Evolutionary conservation across 2,888 invertebrate species (phyloP), one percentile per base, ranked within the genome.

Genomic region (Drosophila pseudotakahashii): DNA sequence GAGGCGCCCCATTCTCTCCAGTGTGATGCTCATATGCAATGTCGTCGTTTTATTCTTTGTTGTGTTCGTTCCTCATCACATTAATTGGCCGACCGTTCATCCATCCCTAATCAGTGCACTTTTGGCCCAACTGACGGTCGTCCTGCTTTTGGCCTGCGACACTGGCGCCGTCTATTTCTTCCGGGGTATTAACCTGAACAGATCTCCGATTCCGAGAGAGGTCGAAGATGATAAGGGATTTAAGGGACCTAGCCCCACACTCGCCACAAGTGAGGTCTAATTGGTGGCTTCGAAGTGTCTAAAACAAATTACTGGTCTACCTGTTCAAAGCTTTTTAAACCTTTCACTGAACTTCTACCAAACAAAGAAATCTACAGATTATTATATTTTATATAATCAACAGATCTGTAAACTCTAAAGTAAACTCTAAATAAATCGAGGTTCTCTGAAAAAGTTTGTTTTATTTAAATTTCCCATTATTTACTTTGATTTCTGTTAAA

Each of bases 41-140:
- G 92, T 95, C 54, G 96, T 97, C 96, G 96, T 96, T 34, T 92
- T 98, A 44, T 95, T 95, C 87, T 96, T 98, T 84, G 94, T 99
- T 89, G 96, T 96, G 90, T 93, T 95, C 77, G 97, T 99, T 2
- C 95, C 94, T 75, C 98, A 98, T 88, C 94, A 94, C 72, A 99
- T 98, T 7, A 97, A 98, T 79, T 99, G 99, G 99, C 92, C 98
- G 60, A 97, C 98, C 78, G 98, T 99, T 79, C 99, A 99, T 7
- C 96, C 59, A n/a, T 44, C 70, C 7, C 32, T 58, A 6, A 10
- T 59, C 34, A 37, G 10, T 11, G 52, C 59, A 7, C 5, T 53
- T 10, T 3, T 59, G 30, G 47, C 53, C 14, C 36, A 52, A 36
- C 14, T 53, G 6, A 45, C 47, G 1, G 11, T 26, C n/a, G 2